Evolutionary conservation across 1,140 invertebrate genomes (phyloP).

Genomic region (Drosophila setifemur): DNA sequence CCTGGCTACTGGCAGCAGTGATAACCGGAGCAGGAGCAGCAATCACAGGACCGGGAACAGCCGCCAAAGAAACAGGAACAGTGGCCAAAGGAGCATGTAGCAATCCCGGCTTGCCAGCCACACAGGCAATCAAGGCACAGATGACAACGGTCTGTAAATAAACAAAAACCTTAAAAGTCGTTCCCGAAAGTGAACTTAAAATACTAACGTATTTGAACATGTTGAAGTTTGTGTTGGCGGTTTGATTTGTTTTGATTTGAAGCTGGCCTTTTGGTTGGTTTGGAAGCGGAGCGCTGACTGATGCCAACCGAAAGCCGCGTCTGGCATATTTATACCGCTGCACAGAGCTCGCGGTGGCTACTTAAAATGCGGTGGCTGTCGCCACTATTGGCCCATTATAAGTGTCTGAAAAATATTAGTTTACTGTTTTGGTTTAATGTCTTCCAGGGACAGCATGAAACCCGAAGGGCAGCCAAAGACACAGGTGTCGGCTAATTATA

Average conservation of each 20-base stretch:
- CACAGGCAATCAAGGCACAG: slow-evolving; percentile 77
- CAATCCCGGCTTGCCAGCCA: slow-evolving; percentile 75
- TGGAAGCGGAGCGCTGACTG: slow-evolving; percentile 56
- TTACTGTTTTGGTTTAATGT: slow-evolving; percentile 27
- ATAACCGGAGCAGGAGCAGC: slow-evolving; percentile 79
- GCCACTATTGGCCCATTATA: slow-evolving; percentile 51
- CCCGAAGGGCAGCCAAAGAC: slow-evolving; percentile 69
- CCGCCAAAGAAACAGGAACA: slow-evolving; percentile 26
- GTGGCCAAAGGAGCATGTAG: slow-evolving; percentile 68
- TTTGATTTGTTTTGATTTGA: slow-evolving; percentile 19
- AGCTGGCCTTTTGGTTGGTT: slow-evolving; percentile 20
- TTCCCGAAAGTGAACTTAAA: neutral
- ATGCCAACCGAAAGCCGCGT: slow-evolving; percentile 32
- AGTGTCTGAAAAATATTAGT: slow-evolving; percentile 53
- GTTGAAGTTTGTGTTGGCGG: slow-evolving; percentile 11
- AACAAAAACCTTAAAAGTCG: neutral
- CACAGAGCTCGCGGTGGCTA: slow-evolving; percentile 7
- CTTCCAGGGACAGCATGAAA: slow-evolving; percentile 59
- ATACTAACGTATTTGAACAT: slow-evolving; percentile 80
- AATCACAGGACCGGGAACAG: slow-evolving; percentile 34
- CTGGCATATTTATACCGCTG: slow-evolving; percentile 61
- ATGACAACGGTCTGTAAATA: slow-evolving; percentile 54
- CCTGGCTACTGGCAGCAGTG: slow-evolving; percentile 83
- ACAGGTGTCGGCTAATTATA: slow-evolving; percentile 26
- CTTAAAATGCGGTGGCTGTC: slow-evolving; percentile 49